These are phyloP conservation scores for Amia ocellicauda DNA, from an alignment of 2,113 vertebrate genomes.

Conservation along the genomic window DNA sequence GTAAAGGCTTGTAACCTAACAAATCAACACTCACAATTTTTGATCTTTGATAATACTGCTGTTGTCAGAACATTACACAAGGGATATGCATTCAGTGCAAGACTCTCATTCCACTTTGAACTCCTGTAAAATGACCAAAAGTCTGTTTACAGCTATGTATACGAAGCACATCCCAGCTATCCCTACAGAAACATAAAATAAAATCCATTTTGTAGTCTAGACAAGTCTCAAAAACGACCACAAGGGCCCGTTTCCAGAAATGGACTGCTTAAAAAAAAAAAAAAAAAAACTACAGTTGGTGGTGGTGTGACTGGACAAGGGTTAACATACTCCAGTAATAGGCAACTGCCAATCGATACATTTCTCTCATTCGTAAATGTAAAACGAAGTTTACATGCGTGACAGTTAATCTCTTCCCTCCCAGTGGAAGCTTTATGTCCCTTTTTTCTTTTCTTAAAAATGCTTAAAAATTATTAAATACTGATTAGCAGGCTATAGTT, in stretches of 20 bases:
- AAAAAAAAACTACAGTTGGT: conserved; percentile 11
- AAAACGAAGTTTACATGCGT: conserved; percentile 20
- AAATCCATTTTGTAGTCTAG: not conserved
- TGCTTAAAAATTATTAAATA: conserved; percentile 61
- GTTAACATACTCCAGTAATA: conserved; percentile 13
- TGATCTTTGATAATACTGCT: conserved; percentile 61
- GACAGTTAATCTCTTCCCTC: conserved; percentile 52
- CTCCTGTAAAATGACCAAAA: conserved; percentile 46
- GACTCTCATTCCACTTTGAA: conserved; percentile 45
- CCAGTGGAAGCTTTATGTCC: conserved; percentile 54
- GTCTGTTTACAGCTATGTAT: conserved; percentile 29
- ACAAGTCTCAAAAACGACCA: conserved; percentile 26
- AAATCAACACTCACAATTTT: conserved; percentile 37
- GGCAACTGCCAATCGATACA: conserved; percentile 18
- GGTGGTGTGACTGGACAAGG: conserved; percentile 8
- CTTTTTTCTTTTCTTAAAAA: conserved; percentile 59
- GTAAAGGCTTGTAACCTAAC: conserved; percentile 30
- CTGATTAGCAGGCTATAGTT: conserved; percentile 62
- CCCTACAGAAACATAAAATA: conserved; percentile 24
- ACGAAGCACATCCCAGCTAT: conserved; percentile 41
- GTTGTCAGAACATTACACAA: conserved; percentile 41
- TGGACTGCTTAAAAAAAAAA: conserved; percentile 15
- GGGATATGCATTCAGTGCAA: conserved; percentile 66
- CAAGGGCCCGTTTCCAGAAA: conserved; percentile 42
- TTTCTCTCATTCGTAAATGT: not conserved